These are phyloP conservation scores for Cydia amplana DNA, from an alignment of 1,140 invertebrate species.

Conservation along the genomic window DNA sequence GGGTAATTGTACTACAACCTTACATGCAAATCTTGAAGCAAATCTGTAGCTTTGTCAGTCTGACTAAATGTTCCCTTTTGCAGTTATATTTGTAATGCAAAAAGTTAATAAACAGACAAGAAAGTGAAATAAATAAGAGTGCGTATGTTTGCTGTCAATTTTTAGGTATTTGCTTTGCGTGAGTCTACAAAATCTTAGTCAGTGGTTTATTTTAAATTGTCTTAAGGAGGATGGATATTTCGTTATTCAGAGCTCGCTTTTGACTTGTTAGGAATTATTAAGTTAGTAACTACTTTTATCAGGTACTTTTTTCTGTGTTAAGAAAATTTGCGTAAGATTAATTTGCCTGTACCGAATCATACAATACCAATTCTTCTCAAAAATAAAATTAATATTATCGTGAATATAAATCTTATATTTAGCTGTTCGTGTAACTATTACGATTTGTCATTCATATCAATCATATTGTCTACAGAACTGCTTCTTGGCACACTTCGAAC, in stretches of 20 bases:
- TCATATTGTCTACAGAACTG: constrained; percentile 82
- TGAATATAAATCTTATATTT: no score
- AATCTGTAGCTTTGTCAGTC: not conserved
- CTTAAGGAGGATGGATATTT: not conserved
- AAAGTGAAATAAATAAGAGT: not conserved
- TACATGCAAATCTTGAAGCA: not conserved
- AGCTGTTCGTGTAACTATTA: not conserved
- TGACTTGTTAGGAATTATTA: no score
- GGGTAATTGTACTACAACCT: not conserved
- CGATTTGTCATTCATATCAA: not conserved
- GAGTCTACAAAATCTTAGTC: not conserved
- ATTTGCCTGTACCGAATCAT: no score
- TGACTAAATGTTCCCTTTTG: not conserved
- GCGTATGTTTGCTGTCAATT: not conserved
- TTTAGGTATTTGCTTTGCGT: not conserved
- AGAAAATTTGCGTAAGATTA: no score
- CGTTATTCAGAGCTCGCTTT: not conserved
- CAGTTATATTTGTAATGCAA: not conserved
- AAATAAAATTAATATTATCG: no score
- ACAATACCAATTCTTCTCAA: no score
- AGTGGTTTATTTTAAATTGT: not conserved
- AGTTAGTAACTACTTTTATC: no score
- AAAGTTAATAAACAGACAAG: not conserved
- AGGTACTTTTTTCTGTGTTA: no score
- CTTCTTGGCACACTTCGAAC: constrained; percentile 92